A percentile compares a stretch with the other conserved stretches of the same genome.
These are phyloP conservation scores for Apodemus agrarius DNA, from an alignment of 2,797 vertebrate genomes.

Conservation along the genomic window DNA sequence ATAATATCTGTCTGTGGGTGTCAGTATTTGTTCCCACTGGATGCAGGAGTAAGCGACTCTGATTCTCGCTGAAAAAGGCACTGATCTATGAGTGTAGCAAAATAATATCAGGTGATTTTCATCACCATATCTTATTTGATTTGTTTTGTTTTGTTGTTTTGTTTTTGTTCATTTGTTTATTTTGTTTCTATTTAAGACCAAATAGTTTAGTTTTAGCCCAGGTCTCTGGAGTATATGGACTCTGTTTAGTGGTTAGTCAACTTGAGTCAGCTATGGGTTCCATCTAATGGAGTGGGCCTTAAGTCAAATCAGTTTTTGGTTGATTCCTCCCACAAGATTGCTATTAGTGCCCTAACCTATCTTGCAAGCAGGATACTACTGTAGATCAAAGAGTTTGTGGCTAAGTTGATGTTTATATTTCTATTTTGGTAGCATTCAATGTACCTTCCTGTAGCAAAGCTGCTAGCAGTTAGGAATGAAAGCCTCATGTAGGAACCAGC, in stretches of 20 bases:
- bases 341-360: not conserved
- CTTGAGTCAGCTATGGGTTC: not conserved
- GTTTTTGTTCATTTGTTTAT: not conserved
- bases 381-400: not conserved
- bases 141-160: not conserved
- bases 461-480: not conserved
- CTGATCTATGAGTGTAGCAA: not conserved
- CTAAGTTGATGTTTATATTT: not conserved
- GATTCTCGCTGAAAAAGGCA: not conserved
- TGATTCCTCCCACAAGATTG: not conserved
- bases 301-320: not conserved
- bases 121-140: not conserved
- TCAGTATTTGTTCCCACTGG: not conserved
- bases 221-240: not conserved
- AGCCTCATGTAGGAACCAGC: not conserved
- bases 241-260: not conserved
- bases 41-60: not conserved
- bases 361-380: not conserved
- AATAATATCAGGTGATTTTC: not conserved
- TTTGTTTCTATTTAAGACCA: not conserved
- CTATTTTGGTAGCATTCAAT: not conserved
- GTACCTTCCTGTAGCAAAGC: not conserved
- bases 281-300: not conserved
- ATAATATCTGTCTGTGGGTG: not conserved
- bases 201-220: not conserved